phyloP scores from a whole-genome alignment of 2,888 invertebrate species.

The Frankliniella intonsa region DNA sequence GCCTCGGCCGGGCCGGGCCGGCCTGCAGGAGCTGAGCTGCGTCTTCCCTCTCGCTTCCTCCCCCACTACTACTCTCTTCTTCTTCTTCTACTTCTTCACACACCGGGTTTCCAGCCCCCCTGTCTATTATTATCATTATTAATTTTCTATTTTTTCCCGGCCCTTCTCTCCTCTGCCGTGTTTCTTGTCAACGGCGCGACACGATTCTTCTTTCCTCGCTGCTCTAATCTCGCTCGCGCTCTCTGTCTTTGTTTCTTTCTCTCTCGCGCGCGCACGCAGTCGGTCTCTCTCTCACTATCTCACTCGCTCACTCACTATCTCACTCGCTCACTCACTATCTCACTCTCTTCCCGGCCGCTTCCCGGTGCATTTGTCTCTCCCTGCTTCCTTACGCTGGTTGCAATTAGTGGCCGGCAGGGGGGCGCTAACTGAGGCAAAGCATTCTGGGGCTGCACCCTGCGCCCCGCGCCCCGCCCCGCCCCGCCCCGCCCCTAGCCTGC shows the following conservation, averaged over 20 bases:
- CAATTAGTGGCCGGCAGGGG: not conserved
- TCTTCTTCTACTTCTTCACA: no score
- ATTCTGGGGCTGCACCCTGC: not conserved
- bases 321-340: no score
- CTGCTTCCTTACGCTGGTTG: not conserved
- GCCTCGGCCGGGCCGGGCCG: not conserved
- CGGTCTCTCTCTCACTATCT: no score
- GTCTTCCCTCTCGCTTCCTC: no score
- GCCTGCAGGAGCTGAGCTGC: no score
- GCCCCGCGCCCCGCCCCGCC: not conserved
- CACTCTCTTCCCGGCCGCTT: no score
- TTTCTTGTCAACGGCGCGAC: not conserved
- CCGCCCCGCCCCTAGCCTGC: not conserved
- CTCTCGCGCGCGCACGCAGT: not conserved
- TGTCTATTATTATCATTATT: not conserved
- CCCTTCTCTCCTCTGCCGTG: not conserved
- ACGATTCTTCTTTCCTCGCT: not conserved
- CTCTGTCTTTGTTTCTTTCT: not conserved
- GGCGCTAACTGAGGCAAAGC: conserved; percentile 12
- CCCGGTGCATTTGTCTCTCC: no score
- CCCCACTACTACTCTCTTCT: no score
- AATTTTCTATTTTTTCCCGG: not conserved
- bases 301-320: no score
- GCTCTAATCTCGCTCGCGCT: not conserved
- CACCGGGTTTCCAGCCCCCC: not conserved